Conservation (phyloP, 2,888 invertebrate genomes). For the Eurytoma adleriae region DNA sequence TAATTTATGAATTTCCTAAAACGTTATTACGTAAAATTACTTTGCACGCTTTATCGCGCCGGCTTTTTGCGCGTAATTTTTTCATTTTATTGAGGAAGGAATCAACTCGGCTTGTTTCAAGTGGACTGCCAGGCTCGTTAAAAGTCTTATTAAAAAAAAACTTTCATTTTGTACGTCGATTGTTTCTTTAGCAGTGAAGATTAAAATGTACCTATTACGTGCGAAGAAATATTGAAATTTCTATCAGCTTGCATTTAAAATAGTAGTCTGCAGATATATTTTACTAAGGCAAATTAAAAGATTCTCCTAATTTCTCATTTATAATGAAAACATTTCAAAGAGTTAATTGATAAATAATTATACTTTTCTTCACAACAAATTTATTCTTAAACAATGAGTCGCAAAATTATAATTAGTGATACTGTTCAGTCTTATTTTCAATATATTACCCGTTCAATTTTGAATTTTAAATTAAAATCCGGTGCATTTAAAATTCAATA, state of each 20-base stretch:
- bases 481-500: not conserved
- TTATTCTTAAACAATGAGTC: too few relatives aligned
- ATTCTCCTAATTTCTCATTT: too few relatives aligned
- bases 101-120: not conserved
- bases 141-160: not conserved
- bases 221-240: not conserved
- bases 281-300: too few relatives aligned
- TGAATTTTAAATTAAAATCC: not conserved
- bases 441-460: too few relatives aligned
- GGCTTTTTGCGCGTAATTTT: constrained; percentile 9
- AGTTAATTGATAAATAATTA: too few relatives aligned
- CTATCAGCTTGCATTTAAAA: too few relatives aligned
- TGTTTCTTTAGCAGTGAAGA: constrained; percentile 1
- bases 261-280: too few relatives aligned
- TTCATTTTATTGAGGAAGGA: not conserved
- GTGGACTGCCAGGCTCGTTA: constrained; percentile 2
- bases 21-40: constrained; percentile 52
- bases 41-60: constrained; percentile 24
- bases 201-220: not conserved
- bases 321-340: too few relatives aligned
- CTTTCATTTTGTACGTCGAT: not conserved
- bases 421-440: too few relatives aligned
- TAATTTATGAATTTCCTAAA: constrained; percentile 54
- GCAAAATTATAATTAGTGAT: too few relatives aligned
- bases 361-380: too few relatives aligned